Evolutionary conservation across 2,888 invertebrate genomes (phyloP), one percentile per base, ranked within the genome.

Genomic region (Stenurella melanura): DNA sequence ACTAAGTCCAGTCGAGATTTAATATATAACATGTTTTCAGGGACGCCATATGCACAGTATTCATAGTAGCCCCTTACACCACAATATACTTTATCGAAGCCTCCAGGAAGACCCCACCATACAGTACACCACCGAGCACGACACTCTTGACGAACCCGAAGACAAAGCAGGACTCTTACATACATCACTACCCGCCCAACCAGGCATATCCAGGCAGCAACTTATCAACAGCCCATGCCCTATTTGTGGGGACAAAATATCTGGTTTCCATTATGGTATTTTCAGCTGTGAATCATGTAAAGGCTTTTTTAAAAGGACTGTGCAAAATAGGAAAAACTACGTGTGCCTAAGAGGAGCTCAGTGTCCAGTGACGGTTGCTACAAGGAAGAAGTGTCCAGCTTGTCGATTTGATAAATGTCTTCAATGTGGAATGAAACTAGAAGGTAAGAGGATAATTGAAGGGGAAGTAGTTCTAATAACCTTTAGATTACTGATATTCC

Each of bases 221-320:
- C 92, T 97, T 9, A 97, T 97, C 82, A 96, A 96, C 89, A 97
- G 97, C 83, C 97, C 97, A 0, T 98, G 98, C 87, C 97, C 98
- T 15, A 97, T 98, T 74, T 98, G 98, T 89, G 97, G 97, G 3
- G 98, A 98, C 90, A 96, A 97, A 89, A 97, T 97, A 88, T 97
- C 97, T 83, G 97, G 98, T 34, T 98, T 98, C 90, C 98, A 98
- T 90, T 98, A 98, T 90, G 98, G 98, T 56, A 98, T 98, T 85
- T 98, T 98, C 91, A 98, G 97, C 12, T 98, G 98, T 90, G 98
- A 98, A 89, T 97, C 97, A 19, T 98, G 98, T 90, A 98, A 98
- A 90, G 98, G 98, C 1, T 98, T 98, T 91, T 98, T 98, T 91
- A 98, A 98, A 90, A 92, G 98, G 78, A 98, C 98, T 19, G 98